Evolutionary conservation across 2,888 invertebrate genomes (phyloP), one percentile per base, ranked within the genome.

Genomic region (Scrobipalpa costella): DNA sequence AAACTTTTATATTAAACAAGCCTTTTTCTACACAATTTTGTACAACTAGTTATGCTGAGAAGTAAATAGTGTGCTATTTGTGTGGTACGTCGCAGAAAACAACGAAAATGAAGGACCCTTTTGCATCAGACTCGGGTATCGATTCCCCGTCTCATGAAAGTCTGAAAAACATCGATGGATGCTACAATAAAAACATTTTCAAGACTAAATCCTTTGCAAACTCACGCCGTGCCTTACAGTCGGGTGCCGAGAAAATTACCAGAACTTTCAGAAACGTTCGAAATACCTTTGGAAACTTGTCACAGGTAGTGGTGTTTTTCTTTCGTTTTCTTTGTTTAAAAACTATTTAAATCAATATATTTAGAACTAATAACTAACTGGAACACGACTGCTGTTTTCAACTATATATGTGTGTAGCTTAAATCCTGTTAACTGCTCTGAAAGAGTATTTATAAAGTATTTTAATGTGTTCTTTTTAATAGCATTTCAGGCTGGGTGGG

Each of bases 161-260:
- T 71, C 75, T 88, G 61, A 84, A 79, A 73, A 88, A 89, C 70
- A 80, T 85, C 6, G 90, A 91, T 67, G 86, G 90, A 63, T 91
- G 90, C 74, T 90, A 85, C 69, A 89, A 85, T 72, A 89, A 81
- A 71, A 88, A 81, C 71, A 69, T 91, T 72, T 80, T 87, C 84
- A 84, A 91, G 83, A 75, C 88, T 19, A 85, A 81, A 70, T 86
- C 90, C 8, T 89, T 94, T 49, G 93, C 93, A 40, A 94, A 93
- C 75, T 94, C 95, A 8, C 92, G 94, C 67, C 93, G 93, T 73
- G 94, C 92, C 52, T 82, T 95, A 58, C 92, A 94, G 72, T 93
- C 92, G 57, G 93, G 95, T 36, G 94, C 94, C 11, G 94, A 95
- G 68, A 94, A 94, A 79, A 91, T 95, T 66, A 92, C 94, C 0